Evolutionary conservation across 2,888 invertebrate genomes (phyloP).

Genomic region (Amblyjoppa fuscipennis): DNA sequence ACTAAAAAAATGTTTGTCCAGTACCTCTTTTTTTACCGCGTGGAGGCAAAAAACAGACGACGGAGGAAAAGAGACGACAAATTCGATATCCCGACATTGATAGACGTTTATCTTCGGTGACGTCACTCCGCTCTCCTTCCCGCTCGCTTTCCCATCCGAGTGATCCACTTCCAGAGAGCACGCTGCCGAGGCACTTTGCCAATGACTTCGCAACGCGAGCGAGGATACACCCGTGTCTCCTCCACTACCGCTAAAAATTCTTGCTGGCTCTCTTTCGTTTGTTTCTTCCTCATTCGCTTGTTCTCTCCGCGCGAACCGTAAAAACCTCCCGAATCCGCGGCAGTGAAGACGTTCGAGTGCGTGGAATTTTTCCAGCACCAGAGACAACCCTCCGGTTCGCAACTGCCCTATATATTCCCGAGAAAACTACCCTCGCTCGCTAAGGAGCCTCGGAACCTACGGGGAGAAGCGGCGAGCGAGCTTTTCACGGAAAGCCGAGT

Average conservation of each 20-base stretch:
- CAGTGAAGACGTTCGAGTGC: constrained; percentile 13
- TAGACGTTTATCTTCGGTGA: constrained; percentile 70
- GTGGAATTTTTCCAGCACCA: constrained; percentile 1
- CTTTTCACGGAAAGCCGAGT: constrained; percentile 10
- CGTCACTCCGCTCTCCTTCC: constrained; percentile 63
- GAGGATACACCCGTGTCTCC: constrained; percentile 5
- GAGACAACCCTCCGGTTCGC: not conserved
- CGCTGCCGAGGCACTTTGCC: constrained; percentile 48
- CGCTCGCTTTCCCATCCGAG: not conserved
- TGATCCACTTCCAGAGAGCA: constrained; percentile 25
- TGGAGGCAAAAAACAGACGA: not conserved
- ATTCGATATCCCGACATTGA: constrained; percentile 71
- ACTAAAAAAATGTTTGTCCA: too few relatives aligned
- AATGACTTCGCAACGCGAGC: constrained; percentile 43
- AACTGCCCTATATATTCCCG: not conserved
- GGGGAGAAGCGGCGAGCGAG: not conserved
- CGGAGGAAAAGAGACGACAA: not conserved
- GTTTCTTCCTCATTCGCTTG: not conserved
- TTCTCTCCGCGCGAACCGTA: not conserved
- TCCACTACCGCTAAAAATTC: not conserved
- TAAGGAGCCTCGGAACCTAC: not conserved
- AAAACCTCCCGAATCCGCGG: too few relatives aligned
- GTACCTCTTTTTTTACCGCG: too few relatives aligned
- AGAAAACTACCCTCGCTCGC: constrained; percentile 18
- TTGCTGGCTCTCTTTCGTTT: not conserved